Base-by-base conservation (phyloP, 2,113 vertebrate genomes). In the Colius striatus region DNA sequence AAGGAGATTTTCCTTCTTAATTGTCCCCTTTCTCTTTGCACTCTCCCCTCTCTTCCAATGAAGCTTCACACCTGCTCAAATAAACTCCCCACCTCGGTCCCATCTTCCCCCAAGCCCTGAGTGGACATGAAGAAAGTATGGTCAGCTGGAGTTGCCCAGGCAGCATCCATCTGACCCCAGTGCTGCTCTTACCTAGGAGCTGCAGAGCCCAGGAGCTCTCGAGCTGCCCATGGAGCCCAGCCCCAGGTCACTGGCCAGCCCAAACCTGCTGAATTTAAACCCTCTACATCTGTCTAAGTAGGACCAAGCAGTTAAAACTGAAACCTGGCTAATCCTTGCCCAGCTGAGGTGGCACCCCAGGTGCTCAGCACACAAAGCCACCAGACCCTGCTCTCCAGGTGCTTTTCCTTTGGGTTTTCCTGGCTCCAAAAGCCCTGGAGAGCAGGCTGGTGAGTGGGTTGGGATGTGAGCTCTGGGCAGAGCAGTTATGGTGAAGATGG, bases 41-140 rank as follows among this genome's bases (percentile, higher is more conserved):
- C 16, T 6, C 10, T 29, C 25, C 14, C 38, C 32, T 6, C 3
- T 63, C 11, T 51, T 29, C 60, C 10, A 19, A 61, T 19, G 51
- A 34, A 7, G 8, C 87, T 84, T 55, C 61, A 13, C 25, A 9
- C 22, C 74, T 48, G 38, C 53, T 10, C 71, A 57, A 12, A 36
- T 2, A 50, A 88, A 75, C 25, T 30, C 61, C 36, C 13, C 16
- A 20, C 38, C 53, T 4, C 23, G 6, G 22, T n/a, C 45, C 38
- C 5, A 6, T 30, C 45, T 60, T 45, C 4, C 30, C 74, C 45
- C 65, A 36, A 60, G 10, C 25, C 16, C 17, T 2, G 18, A 16
- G 11, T 29, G 12, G 63, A 3, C 34, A n/a, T 0, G 3, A 23
- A 26, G 8, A 9, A 38, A 30, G 30, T 5, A 0, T 0, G 0